phyloP scores from a whole-genome alignment of 1,140 invertebrate genomes.

The Sarcophaga peregrina region DNA sequence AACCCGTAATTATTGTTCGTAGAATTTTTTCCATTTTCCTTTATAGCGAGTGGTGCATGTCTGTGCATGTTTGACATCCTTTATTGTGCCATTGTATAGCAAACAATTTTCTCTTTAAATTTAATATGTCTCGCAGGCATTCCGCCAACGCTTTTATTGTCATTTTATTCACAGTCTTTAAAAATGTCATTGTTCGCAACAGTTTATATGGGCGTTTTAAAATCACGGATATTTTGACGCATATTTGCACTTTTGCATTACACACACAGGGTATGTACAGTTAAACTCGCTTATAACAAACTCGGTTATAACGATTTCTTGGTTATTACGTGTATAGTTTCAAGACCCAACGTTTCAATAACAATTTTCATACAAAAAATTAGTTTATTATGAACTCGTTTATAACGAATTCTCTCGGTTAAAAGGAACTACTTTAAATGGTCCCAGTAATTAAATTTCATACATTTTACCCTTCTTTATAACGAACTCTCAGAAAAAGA shows the following conservation, averaged over 20 bases:
- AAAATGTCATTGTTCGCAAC: not conserved
- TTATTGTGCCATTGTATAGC: not conserved
- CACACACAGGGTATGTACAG: not conserved
- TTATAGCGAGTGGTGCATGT: not conserved
- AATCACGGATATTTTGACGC: not conserved
- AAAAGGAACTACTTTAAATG: too few relatives aligned
- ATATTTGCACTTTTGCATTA: not conserved
- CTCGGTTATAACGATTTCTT: too few relatives aligned
- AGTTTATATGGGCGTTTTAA: not conserved
- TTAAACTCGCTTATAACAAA: too few relatives aligned
- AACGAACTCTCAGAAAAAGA: too few relatives aligned
- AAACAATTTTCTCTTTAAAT: not conserved
- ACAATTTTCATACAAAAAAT: too few relatives aligned
- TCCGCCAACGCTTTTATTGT: not conserved
- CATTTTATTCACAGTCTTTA: not conserved
- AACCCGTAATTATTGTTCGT: not conserved
- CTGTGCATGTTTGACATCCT: not conserved
- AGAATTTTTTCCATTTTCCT: not conserved
- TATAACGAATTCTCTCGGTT: too few relatives aligned
- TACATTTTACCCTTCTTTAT: too few relatives aligned
- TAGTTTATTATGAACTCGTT: too few relatives aligned
- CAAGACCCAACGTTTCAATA: too few relatives aligned
- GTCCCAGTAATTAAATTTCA: too few relatives aligned
- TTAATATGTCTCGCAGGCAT: slow-evolving; percentile 20
- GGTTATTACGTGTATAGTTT: too few relatives aligned